These are phyloP conservation scores for Pangasius djambal DNA, from an alignment of 2,797 vertebrate genomes.

Conservation along the genomic window DNA sequence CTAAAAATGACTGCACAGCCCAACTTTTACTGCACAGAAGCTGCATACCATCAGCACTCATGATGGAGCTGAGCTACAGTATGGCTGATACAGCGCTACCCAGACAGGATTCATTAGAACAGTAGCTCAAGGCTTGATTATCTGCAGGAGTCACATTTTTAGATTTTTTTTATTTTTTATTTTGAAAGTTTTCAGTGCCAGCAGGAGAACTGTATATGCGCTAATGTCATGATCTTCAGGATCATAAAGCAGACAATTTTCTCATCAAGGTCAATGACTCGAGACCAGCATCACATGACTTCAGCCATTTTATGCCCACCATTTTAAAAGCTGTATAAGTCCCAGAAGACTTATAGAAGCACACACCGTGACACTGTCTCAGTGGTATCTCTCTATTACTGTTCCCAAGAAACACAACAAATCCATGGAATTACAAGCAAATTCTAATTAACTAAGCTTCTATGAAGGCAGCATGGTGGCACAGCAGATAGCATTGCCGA, in stretches of 20 bases:
- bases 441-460: conserved; percentile 19
- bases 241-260: conserved; percentile 47
- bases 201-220: conserved; percentile 36
- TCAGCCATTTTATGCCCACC: conserved; percentile 40
- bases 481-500: neutral
- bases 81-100: conserved; percentile 18
- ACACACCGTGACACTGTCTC: neutral
- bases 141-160: conserved; percentile 33
- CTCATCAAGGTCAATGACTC: conserved; percentile 52
- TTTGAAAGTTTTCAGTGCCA: conserved; percentile 28
- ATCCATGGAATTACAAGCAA: conserved; percentile 8
- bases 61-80: conserved; percentile 28
- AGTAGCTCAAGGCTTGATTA: conserved; percentile 37
- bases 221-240: conserved; percentile 42
- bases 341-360: conserved; percentile 15
- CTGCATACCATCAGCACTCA: conserved; percentile 22
- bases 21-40: neutral
- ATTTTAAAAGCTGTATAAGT: conserved; percentile 38
- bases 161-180: conserved; percentile 18
- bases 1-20: conserved; percentile 36
- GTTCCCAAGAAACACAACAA: conserved; percentile 18
- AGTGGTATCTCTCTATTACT: conserved; percentile 26
- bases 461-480: neutral
- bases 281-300: conserved; percentile 33
- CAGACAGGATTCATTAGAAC: conserved; percentile 18